phyloP scores from a whole-genome alignment of 2,797 vertebrate genomes.

The Chromis chromis region DNA sequence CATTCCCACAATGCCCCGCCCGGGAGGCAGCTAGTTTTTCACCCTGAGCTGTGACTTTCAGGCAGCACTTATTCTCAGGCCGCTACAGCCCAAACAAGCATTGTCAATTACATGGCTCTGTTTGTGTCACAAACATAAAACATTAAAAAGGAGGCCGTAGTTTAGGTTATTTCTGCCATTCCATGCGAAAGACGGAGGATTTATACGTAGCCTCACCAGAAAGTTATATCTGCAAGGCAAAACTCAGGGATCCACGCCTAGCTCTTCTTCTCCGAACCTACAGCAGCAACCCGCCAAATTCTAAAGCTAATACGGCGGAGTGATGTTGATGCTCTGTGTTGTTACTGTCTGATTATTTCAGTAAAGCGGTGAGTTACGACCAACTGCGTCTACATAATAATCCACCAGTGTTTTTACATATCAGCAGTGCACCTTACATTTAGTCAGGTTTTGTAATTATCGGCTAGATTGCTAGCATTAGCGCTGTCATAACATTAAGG shows the following conservation, averaged over 20 bases:
- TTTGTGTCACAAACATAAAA: background rate
- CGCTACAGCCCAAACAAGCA: accelerated
- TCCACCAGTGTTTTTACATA: background rate
- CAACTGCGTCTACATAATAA: background rate
- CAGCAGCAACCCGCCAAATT: conserved; percentile 73
- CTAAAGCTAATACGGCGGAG: conserved; percentile 27
- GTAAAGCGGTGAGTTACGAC: conserved; percentile 18
- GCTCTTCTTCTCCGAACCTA: accelerated
- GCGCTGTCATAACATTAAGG: background rate
- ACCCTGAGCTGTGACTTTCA: background rate
- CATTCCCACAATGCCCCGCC: conserved; percentile 1
- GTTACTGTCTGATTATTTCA: background rate
- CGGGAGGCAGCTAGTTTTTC: accelerated
- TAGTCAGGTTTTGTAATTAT: background rate
- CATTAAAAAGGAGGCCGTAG: accelerated
- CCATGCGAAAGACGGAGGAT: accelerated
- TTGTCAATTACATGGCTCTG: accelerated
- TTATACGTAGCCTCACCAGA: accelerated
- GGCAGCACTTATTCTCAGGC: background rate
- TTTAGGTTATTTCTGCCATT: background rate
- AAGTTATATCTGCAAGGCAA: conserved; percentile 39
- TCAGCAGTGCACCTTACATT: background rate
- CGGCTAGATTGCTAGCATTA: conserved; percentile 1
- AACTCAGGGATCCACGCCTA: background rate
- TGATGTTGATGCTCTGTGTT: background rate